A percentile compares a stretch with the other conserved stretches of the same genome.
phyloP scores from a whole-genome alignment of 2,797 vertebrate species.

The Danio kyathit region DNA sequence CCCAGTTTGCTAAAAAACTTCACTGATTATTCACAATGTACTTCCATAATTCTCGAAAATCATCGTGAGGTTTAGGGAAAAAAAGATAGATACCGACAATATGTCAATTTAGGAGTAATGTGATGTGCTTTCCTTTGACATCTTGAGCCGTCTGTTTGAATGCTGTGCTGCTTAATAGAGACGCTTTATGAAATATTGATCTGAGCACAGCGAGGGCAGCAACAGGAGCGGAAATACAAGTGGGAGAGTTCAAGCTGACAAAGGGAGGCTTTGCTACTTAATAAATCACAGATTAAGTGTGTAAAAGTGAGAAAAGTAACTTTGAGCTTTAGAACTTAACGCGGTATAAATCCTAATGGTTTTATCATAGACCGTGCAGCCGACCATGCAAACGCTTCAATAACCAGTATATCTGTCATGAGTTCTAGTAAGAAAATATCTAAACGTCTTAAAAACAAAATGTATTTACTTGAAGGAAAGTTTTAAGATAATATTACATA shows the following conservation, averaged over 20 bases:
- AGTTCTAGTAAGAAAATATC: not conserved
- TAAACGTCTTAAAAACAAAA: not conserved
- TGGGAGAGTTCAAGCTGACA: constrained; percentile 70
- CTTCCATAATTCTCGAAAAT: not conserved
- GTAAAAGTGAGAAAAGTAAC: constrained; percentile 48
- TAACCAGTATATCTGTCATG: not conserved
- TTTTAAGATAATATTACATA: not conserved
- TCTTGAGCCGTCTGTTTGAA: constrained; percentile 66
- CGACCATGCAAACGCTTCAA: not conserved
- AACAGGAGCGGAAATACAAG: constrained; percentile 54
- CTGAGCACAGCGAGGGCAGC: constrained; percentile 65
- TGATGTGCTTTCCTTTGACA: constrained; percentile 64
- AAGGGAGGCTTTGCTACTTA: constrained; percentile 68
- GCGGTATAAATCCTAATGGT: constrained; percentile 4
- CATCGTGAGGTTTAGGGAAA: too few species aligned
- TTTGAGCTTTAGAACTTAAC: not conserved
- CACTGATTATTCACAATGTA: constrained; percentile 23
- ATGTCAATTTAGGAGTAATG: constrained; percentile 63
- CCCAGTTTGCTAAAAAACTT: too few species aligned
- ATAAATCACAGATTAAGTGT: constrained; percentile 67
- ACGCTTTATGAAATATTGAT: constrained; percentile 84
- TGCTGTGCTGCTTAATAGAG: constrained; percentile 76
- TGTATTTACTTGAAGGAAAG: not conserved
- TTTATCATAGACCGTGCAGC: not conserved
- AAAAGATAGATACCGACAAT: constrained; percentile 55